Conservation (phyloP, 2,113 vertebrate species). For the Labrus mixtus region DNA sequence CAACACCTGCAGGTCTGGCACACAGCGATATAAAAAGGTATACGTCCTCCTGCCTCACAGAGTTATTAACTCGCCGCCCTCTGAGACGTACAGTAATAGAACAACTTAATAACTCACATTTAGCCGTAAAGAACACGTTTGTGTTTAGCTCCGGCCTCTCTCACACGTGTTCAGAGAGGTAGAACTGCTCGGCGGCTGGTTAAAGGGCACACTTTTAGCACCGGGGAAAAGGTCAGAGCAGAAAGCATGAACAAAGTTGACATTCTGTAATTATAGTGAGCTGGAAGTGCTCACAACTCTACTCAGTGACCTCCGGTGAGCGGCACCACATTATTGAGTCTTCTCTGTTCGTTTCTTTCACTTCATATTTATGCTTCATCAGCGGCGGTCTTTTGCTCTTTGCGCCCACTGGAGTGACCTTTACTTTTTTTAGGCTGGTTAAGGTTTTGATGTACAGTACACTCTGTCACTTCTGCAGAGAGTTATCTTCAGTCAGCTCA, state of each 20-base stretch:
- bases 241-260: conserved; percentile 74
- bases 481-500: too few species aligned
- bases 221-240: conserved; percentile 74
- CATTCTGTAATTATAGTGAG: conserved; percentile 73
- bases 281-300: conserved; percentile 11
- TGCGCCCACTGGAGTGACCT: not conserved
- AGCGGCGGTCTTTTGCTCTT: not conserved
- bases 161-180: conserved; percentile 25
- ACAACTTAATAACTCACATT: conserved; percentile 49
- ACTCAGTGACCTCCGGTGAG: conserved; percentile 16
- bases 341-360: not conserved
- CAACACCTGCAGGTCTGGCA: conserved; percentile 21
- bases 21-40: not conserved
- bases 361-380: conserved; percentile 10
- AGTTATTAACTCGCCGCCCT: conserved; percentile 38
- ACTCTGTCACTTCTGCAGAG: not conserved
- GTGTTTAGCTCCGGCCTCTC: conserved; percentile 36
- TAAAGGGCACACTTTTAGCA: conserved; percentile 69
- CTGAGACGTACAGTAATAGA: conserved; percentile 37
- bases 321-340: not conserved
- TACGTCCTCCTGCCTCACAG: not conserved
- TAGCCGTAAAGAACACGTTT: conserved; percentile 32
- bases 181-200: conserved; percentile 44
- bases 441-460: not conserved
- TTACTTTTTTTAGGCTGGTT: not conserved